These are phyloP conservation scores for Eudyptes chrysolophus DNA, from an alignment of 2,113 vertebrate species.

Conservation along the genomic window DNA sequence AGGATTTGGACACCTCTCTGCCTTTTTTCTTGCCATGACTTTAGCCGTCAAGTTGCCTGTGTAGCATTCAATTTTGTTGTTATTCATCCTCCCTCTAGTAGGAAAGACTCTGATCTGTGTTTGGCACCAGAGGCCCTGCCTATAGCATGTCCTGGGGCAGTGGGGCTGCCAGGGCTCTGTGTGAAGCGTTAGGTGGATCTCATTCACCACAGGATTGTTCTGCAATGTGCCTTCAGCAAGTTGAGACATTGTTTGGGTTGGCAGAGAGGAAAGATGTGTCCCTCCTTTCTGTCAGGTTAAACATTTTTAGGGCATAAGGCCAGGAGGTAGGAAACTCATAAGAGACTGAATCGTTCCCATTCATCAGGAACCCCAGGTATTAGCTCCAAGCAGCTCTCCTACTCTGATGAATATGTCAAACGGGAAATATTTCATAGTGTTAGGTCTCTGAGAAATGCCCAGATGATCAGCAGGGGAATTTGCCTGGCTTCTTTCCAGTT, in stretches of 20 bases:
- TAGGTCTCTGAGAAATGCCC: neutral
- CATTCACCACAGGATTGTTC: neutral
- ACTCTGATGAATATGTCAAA: neutral
- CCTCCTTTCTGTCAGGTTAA: neutral
- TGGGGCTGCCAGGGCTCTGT: neutral
- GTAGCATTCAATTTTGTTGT: neutral
- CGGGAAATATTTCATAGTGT: neutral
- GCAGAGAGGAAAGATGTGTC: neutral
- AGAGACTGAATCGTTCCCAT: neutral
- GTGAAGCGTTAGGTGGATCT: neutral
- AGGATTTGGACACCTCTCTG: neutral
- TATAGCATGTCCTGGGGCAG: neutral
- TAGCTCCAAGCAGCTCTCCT: neutral
- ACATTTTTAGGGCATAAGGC: neutral
- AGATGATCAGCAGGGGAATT: neutral
- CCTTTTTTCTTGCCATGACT: neutral
- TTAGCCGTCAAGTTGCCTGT: neutral
- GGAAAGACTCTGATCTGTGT: neutral
- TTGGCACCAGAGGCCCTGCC: neutral
- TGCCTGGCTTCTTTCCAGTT: neutral
- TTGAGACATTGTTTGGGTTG: neutral
- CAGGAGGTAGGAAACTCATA: neutral
- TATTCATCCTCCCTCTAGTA: neutral
- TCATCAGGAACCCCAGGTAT: neutral
- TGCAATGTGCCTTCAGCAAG: neutral